Evolutionary conservation across 2,888 invertebrate genomes (phyloP).

Genomic region (Hyposoter didymator): DNA sequence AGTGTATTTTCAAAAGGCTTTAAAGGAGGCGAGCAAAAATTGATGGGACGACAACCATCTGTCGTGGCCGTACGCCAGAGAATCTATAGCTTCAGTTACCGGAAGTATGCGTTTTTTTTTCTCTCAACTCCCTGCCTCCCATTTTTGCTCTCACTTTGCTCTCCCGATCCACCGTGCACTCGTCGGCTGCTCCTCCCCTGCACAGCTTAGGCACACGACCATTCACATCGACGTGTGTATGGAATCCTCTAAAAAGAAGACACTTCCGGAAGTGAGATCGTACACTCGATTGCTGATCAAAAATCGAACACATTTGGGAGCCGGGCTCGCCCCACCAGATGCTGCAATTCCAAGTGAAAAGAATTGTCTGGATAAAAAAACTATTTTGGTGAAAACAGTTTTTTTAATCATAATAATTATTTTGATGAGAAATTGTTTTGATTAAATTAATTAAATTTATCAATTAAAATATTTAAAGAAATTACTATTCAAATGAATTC

Average conservation of each 20-base stretch:
- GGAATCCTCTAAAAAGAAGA: constrained; percentile 3
- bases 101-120: constrained; percentile 56
- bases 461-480: too few species aligned
- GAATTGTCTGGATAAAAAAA: too few species aligned
- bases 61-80: constrained; percentile 39
- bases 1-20: constrained; percentile 17
- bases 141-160: constrained; percentile 25
- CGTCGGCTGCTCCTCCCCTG: constrained; percentile 27
- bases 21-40: constrained; percentile 30
- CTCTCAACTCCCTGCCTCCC: background rate
- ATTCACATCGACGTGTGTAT: background rate
- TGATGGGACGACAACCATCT: constrained; percentile 52
- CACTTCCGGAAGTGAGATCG: constrained; percentile 61
- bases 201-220: constrained; percentile 31
- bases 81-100: constrained; percentile 55
- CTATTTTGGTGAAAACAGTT: too few species aligned
- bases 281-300: constrained; percentile 25
- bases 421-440: too few species aligned
- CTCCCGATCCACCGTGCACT: constrained; percentile 29
- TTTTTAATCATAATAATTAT: too few species aligned
- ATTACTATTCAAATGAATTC: too few species aligned
- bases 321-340: constrained; percentile 54
- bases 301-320: background rate
- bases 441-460: too few species aligned
- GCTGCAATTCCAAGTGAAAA: constrained; percentile 40